Base-by-base conservation (phyloP, 2,797 vertebrate species). In the Orientallactaga sibirica region DNA sequence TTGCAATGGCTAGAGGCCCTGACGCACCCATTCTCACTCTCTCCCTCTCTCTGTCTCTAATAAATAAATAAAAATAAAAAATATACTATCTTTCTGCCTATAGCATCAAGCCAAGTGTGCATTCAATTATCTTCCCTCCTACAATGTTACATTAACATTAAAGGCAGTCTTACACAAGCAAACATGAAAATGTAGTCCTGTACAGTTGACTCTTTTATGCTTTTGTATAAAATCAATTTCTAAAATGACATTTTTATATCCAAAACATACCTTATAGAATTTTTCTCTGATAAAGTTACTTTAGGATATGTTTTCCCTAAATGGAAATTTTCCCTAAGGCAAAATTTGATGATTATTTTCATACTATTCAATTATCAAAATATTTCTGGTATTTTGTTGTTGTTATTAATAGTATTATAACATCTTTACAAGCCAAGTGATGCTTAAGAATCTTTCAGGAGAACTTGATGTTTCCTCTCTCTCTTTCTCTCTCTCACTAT, bases 161-260 rank as follows among this genome's bases (percentile, higher is more conserved):
- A 96, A 22, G 27, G 90, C 2, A 33, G 22, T 52, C 92, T 76
- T 77, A 2, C 27, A 52, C 18, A 66, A 55, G 25, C 4, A 67
- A 55, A 58, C 67, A 74, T 73, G 48, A 43, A 76, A 20, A 20
- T 15, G 11, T 48, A 67, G 62, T 25, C n/a, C 66, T 62, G 70
- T 3, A 68, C 2, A 25, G 20, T 16, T 41, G 19, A 64, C 33
- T 37, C 74, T 94, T 94, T 93, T 87, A 75, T 85, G 68, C 41
- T 61, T 74, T 71, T 48, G 8, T 85, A 15, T 48, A 81, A 89
- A 95, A 80, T 41, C 1, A 0, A 71, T 86, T 78, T 90, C 55
- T 83, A 87, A 88, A 88, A 62, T 80, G n/a, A 88, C 90, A 88
- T 1, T 90, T 86, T 92, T 91, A 29, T 86, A 79, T 29, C 61